Evolutionary conservation across 2,113 vertebrate genomes (phyloP).

Genomic region (Microtus montanus): DNA sequence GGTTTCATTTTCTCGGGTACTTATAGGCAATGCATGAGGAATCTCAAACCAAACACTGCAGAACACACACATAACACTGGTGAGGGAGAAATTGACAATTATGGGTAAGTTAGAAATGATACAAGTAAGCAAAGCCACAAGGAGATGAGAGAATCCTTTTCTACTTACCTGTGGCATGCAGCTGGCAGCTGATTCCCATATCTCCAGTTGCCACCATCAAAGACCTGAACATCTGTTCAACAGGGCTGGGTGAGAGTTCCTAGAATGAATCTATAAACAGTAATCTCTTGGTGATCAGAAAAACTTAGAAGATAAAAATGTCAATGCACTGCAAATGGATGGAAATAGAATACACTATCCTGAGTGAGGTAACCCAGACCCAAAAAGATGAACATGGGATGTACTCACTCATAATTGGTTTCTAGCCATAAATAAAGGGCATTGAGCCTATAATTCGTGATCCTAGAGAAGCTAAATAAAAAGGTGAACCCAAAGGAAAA

Average conservation of each 20-base stretch:
- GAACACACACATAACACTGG: neutral
- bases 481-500: no score
- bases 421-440: no score
- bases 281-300: neutral
- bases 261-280: neutral
- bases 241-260: neutral
- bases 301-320: neutral
- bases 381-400: no score
- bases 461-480: no score
- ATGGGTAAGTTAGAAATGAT: neutral
- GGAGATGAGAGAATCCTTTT: neutral
- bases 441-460: no score
- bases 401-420: no score
- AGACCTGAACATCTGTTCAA: neutral
- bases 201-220: neutral
- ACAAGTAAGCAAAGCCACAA: neutral
- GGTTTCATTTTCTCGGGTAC: neutral
- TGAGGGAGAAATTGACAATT: neutral
- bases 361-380: no score
- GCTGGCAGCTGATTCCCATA: constrained; percentile 1
- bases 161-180: constrained; percentile 44
- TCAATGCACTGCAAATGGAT: no score
- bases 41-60: neutral
- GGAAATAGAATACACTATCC: no score
- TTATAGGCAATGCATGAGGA: neutral